phyloP scores from a whole-genome alignment of 2,113 vertebrate species.

The Prochilodus magdalenae region DNA sequence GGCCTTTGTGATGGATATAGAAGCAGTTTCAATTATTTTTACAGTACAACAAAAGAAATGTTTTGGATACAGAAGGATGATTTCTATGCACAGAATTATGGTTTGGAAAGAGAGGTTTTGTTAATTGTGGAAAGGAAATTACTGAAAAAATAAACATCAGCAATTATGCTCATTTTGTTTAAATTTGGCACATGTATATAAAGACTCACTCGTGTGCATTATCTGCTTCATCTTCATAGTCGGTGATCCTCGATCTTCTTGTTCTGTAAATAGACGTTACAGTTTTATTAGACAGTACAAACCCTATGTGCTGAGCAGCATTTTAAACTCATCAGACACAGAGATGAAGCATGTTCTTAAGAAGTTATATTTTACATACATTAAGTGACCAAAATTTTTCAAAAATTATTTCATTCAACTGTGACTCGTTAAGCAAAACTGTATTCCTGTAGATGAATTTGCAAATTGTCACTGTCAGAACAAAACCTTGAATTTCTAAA shows the following conservation, averaged over 20 bases:
- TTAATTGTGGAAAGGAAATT: background rate
- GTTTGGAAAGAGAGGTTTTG: background rate
- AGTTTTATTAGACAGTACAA: background rate
- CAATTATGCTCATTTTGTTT: background rate
- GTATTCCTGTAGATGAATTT: too few species aligned
- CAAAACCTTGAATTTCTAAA: too few species aligned
- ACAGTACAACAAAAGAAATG: background rate
- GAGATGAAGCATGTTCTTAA: too few species aligned
- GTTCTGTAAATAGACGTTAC: slow-evolving; percentile 37
- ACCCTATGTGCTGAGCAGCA: background rate
- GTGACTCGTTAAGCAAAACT: too few species aligned
- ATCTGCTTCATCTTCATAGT: slow-evolving; percentile 23
- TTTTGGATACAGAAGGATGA: background rate
- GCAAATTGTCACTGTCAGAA: too few species aligned
- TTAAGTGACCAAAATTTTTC: too few species aligned
- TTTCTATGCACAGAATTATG: background rate
- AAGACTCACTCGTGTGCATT: slow-evolving; percentile 41
- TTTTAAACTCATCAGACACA: too few species aligned
- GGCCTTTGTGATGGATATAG: slow-evolving; percentile 54
- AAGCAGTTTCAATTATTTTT: slow-evolving; percentile 28
- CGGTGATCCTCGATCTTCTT: slow-evolving; percentile 21
- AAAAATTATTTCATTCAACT: too few species aligned
- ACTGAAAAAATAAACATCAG: background rate
- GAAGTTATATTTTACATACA: too few species aligned
- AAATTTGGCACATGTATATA: background rate